phyloP scores from a whole-genome alignment of 2,113 vertebrate species.

The Eidolon helvum region DNA sequence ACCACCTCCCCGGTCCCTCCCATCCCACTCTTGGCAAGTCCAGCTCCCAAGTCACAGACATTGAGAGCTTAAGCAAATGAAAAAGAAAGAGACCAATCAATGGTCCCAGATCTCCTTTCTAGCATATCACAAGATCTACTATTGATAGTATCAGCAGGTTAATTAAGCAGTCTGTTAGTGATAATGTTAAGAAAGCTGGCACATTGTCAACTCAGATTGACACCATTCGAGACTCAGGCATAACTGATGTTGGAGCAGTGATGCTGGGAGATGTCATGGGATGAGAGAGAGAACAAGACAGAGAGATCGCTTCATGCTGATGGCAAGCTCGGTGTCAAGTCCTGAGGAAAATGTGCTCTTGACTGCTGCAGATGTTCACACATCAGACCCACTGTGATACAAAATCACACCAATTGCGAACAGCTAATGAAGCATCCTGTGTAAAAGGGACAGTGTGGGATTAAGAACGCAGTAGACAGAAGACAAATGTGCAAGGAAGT shows the following conservation, averaged over 20 bases:
- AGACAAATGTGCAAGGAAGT: background rate
- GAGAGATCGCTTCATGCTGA: background rate
- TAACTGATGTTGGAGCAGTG: conserved; percentile 51
- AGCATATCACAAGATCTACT: conserved; percentile 40
- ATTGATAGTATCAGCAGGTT: conserved; percentile 70
- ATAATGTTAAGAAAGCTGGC: conserved; percentile 72
- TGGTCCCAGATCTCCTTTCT: conserved; percentile 20
- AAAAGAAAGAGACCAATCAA: too few species aligned
- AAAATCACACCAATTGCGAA: conserved; percentile 25
- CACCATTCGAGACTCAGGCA: conserved; percentile 68
- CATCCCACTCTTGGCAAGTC: background rate
- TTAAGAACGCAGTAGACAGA: background rate
- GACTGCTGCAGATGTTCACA: conserved; percentile 56
- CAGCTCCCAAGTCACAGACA: background rate
- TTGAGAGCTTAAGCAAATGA: background rate
- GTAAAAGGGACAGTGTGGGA: background rate
- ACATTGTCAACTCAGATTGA: conserved; percentile 72
- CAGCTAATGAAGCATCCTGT: background rate
- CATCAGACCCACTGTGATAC: conserved; percentile 32
- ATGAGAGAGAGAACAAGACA: background rate
- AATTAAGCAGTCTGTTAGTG: conserved; percentile 74
- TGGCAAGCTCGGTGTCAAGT: conserved; percentile 43
- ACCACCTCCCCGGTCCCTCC: background rate
- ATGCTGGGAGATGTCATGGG: conserved; percentile 36
- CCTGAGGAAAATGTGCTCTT: conserved; percentile 29